Evolutionary conservation across 2,797 vertebrate genomes (phyloP), one percentile per base, ranked within the genome.

Genomic region (Philypnodon macrostomus): DNA sequence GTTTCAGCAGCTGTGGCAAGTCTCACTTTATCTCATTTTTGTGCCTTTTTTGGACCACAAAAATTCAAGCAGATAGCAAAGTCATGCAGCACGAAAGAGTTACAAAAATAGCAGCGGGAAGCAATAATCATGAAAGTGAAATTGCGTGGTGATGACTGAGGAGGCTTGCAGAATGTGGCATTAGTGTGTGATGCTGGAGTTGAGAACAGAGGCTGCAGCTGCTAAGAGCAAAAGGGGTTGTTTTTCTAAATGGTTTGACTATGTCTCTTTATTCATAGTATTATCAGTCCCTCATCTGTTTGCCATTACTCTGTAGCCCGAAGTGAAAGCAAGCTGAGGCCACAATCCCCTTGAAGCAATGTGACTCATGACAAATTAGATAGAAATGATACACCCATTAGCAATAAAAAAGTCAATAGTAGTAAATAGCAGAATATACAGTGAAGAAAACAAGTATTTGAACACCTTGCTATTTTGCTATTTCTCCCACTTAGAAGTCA

Each of bases 1-100:
- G 49, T 82, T 82, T 79, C 80, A 76, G 49, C 76, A 62, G 75
- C 67, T 73, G 61, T 61, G 59, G 75, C 40, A 47, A 51, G 24
- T 68, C 68, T 36, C 33, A 34, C 7, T 55, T 68, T 35, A 23
- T 68, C 46, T 42, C 0, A 0, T 18, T 50, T 53, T 36, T 51
- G 48, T 23, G 12, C 6, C 15, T 21, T 35, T 21, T 51, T 16
- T 38, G n/a, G 35, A 41, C 35, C 18, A 13, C 18, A 13, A 27
- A 63, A 64, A 44, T 9, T 38, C 23, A 21, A 14, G 35, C 40
- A 33, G 15, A 13, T 9, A 21, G 6, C 9, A 34, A n/a, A 8
- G n/a, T 50, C 7, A 15, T 8, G 2, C 3, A 2, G 17, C 17
- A 5, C 1, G 18, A 13, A 35, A 4, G 7, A 9, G 9, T 52